Percentiles rank a stretch among this genome's conserved stretches.
These are phyloP conservation scores for Eubucco bourcierii DNA, from an alignment of 2,113 vertebrate species.

Conservation along the genomic window DNA sequence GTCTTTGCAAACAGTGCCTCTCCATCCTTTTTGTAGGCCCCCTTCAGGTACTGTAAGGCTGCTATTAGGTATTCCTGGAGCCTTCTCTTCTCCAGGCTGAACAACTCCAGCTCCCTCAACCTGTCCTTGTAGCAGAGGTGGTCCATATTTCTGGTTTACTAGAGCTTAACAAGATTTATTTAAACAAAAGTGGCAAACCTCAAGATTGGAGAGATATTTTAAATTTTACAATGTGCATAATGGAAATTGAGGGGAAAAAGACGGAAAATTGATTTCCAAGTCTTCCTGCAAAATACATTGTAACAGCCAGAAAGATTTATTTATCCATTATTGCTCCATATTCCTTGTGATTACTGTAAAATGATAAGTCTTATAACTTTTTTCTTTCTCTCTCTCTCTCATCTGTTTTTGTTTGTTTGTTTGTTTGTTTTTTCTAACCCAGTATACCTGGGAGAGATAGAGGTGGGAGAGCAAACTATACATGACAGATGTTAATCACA, in stretches of 20 bases:
- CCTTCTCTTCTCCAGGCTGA: too few species aligned
- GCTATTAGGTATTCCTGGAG: too few species aligned
- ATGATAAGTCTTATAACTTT: background rate
- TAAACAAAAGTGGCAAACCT: background rate
- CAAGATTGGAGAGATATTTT: conserved; percentile 4
- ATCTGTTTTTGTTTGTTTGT: background rate
- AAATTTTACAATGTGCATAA: background rate
- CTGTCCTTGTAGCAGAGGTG: too few species aligned
- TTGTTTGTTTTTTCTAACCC: background rate
- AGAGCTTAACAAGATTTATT: conserved; percentile 20
- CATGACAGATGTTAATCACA: background rate
- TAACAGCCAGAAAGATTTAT: background rate
- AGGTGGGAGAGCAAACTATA: background rate
- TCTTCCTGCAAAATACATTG: background rate
- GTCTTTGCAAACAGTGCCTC: too few species aligned
- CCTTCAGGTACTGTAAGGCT: too few species aligned
- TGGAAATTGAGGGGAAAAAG: background rate
- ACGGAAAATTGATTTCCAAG: background rate
- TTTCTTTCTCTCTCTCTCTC: too few species aligned
- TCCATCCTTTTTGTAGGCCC: too few species aligned
- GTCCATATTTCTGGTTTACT: background rate
- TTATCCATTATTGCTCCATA: background rate
- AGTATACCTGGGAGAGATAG: background rate
- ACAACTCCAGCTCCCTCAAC: too few species aligned
- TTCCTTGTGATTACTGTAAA: background rate